phyloP scores from a whole-genome alignment of 2,113 vertebrate species.

The Aythya baeri region DNA sequence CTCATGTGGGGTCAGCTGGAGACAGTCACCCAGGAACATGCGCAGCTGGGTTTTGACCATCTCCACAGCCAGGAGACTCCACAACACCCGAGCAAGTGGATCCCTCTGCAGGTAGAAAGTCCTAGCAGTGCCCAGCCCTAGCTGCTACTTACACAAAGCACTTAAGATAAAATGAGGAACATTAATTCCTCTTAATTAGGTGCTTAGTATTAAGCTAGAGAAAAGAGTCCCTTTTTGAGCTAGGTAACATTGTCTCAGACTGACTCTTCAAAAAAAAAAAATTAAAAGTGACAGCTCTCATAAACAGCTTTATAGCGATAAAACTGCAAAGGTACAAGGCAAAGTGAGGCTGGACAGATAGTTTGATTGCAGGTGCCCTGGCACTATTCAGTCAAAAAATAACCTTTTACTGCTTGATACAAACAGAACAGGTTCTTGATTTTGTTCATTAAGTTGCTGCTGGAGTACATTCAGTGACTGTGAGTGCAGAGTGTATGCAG shows the following conservation, averaged over 20 bases:
- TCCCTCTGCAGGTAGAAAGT: background rate
- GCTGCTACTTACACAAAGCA: background rate
- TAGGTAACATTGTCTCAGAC: background rate
- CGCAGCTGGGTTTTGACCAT: background rate
- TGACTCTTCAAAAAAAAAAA: background rate
- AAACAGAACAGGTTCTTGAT: background rate
- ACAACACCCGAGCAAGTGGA: background rate
- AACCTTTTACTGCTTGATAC: background rate
- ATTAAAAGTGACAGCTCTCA: background rate
- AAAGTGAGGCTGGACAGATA: background rate
- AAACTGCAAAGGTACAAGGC: background rate
- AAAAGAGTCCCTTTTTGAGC: background rate
- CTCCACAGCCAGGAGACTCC: background rate
- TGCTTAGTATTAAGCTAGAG: background rate
- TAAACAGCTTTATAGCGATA: background rate
- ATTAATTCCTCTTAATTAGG: background rate
- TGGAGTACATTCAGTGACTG: background rate
- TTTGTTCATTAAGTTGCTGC: background rate
- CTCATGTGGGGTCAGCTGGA: accelerated
- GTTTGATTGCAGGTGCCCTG: background rate
- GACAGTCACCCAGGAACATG: background rate
- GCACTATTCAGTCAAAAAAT: background rate
- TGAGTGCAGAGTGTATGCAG: accelerated
- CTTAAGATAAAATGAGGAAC: no score
- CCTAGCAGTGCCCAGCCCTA: background rate